phyloP scores from a whole-genome alignment of 2,888 invertebrate genomes.

The Eupithecia pulchellata region DNA sequence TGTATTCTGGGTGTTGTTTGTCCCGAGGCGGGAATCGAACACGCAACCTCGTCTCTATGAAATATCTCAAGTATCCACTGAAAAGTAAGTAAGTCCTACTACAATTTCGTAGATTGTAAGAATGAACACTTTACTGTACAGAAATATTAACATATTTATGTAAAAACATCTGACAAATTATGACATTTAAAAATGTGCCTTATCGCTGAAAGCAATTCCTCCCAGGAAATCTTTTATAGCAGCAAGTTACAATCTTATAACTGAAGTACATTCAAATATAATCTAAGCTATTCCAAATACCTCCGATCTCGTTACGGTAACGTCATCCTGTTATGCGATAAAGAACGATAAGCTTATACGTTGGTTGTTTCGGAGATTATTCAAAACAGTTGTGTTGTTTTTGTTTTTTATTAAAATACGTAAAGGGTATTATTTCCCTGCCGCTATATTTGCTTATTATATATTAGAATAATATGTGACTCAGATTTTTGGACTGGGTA shows the following conservation, averaged over 20 bases:
- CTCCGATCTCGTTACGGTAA: neutral
- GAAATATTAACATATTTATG: too few species aligned
- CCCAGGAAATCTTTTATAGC: neutral
- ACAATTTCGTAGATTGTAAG: too few species aligned
- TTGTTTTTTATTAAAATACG: neutral
- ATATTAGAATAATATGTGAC: too few species aligned
- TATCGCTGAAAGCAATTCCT: too few species aligned
- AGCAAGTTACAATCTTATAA: neutral
- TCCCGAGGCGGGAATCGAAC: too few species aligned
- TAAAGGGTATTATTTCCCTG: neutral
- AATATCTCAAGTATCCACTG: neutral
- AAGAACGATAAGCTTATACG: conserved; percentile 21
- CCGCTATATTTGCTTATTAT: too few species aligned
- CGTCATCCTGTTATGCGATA: conserved; percentile 16
- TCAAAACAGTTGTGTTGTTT: conserved; percentile 3
- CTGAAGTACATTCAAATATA: neutral
- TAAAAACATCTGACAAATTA: too few species aligned
- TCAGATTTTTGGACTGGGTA: too few species aligned
- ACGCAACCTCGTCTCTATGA: too few species aligned
- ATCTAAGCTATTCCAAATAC: neutral
- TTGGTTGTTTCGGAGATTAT: conserved; percentile 18
- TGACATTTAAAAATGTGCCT: too few species aligned
- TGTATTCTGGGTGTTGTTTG: too few species aligned
- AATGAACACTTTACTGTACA: too few species aligned
- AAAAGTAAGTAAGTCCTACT: neutral